Conservation (phyloP, 2,888 invertebrate genomes). For the Cecidostiba fungosa region DNA sequence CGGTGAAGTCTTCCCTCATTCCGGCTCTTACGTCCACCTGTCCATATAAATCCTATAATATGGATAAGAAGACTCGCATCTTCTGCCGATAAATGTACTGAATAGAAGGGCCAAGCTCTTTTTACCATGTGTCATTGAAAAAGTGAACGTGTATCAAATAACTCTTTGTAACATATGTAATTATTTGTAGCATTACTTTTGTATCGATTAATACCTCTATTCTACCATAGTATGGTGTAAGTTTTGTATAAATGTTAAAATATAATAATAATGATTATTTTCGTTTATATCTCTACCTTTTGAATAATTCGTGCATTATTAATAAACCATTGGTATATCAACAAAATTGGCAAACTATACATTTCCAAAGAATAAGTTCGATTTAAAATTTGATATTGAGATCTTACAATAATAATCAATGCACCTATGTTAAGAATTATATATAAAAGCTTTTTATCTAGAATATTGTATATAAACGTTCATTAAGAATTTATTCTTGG, state of each 20-base stretch:
- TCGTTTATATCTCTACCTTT: neutral
- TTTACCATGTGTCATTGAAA: slow-evolving; percentile 12
- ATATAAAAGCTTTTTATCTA: too few species aligned
- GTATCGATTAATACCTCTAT: slow-evolving; percentile 44
- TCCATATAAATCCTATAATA: slow-evolving; percentile 72
- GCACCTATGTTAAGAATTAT: too few species aligned
- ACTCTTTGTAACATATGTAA: slow-evolving; percentile 64
- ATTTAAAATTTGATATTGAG: too few species aligned
- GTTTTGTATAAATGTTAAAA: slow-evolving; percentile 61
- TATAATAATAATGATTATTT: slow-evolving; percentile 30
- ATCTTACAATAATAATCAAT: too few species aligned
- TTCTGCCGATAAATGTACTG: slow-evolving; percentile 70
- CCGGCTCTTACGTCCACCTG: slow-evolving; percentile 74
- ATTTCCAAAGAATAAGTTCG: too few species aligned
- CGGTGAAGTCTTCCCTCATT: slow-evolving; percentile 73
- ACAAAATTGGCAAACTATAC: too few species aligned
- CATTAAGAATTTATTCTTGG: too few species aligned
- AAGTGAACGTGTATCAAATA: slow-evolving; percentile 36
- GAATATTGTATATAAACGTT: too few species aligned
- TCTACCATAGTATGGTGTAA: slow-evolving; percentile 59
- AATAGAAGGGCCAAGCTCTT: slow-evolving; percentile 12
- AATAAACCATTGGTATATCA: too few species aligned
- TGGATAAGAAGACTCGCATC: slow-evolving; percentile 71
- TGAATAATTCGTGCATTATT: neutral
- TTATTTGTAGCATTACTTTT: slow-evolving; percentile 59